phyloP scores from a whole-genome alignment of 2,113 vertebrate genomes.

The Saccopteryx leptura region DNA sequence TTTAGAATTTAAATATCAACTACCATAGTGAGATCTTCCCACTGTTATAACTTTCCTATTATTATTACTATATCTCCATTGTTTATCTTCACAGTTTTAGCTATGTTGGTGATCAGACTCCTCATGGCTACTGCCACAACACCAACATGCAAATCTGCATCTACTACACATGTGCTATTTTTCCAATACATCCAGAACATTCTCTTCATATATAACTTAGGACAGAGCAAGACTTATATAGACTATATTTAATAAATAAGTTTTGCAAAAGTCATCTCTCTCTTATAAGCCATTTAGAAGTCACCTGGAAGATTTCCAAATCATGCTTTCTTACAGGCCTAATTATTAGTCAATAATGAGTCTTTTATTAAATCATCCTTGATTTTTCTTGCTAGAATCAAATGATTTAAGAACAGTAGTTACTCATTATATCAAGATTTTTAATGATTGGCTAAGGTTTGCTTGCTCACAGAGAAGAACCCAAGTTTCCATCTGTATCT shows the following conservation, averaged over 20 bases:
- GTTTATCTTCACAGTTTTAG: not conserved
- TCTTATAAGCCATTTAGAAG: not conserved
- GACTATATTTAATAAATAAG: not conserved
- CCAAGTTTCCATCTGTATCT: not conserved
- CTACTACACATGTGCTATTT: not conserved
- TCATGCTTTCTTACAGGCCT: not conserved
- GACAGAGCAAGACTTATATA: not conserved
- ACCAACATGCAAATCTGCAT: not conserved
- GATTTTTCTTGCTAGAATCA: not conserved
- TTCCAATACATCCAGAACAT: not conserved
- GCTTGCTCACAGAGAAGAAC: not conserved
- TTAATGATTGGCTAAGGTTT: not conserved
- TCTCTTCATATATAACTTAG: not conserved
- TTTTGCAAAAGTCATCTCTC: not conserved
- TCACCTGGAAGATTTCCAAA: not conserved
- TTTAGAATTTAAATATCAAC: not conserved
- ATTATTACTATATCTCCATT: not conserved
- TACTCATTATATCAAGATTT: not conserved
- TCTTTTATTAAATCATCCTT: not conserved
- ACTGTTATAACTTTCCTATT: not conserved
- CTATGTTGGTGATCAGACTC: not conserved
- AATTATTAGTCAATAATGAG: conserved; percentile 35
- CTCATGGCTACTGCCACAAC: not conserved
- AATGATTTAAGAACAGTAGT: not conserved
- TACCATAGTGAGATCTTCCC: not conserved